Percentiles rank a stretch among this genome's conserved stretches.
These are phyloP conservation scores for Esperia sulphurella DNA, from an alignment of 2,888 invertebrate genomes.

Conservation along the genomic window DNA sequence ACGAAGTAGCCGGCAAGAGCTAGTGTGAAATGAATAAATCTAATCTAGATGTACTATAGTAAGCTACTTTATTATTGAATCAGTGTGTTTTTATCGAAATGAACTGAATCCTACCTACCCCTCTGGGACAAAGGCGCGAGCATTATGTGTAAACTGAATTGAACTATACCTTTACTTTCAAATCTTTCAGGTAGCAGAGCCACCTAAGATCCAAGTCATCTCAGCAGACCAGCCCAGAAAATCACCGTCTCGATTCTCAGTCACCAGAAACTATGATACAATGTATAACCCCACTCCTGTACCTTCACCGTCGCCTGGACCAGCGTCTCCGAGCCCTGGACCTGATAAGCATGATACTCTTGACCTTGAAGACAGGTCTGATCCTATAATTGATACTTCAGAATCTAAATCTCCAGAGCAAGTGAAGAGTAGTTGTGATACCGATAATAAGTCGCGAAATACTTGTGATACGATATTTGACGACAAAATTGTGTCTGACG, in stretches of 20 bases:
- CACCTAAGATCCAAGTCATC: conserved; percentile 74
- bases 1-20: no score
- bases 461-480: neutral
- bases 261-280: conserved; percentile 65
- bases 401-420: neutral
- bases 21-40: no score
- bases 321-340: conserved; percentile 14
- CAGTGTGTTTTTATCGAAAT: no score
- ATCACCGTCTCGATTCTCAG: conserved; percentile 59
- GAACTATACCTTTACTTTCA: neutral
- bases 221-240: conserved; percentile 79
- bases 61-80: no score
- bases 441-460: neutral
- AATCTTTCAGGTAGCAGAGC: conserved; percentile 61
- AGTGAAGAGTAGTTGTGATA: neutral
- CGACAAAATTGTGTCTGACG: conserved; percentile 12
- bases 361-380: neutral
- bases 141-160: no score
- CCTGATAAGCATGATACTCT: neutral
- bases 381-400: no score
- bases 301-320: conserved; percentile 29
- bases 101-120: no score
- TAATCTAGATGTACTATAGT: no score
- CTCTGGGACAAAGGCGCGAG: no score
- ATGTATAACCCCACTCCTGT: conserved; percentile 44